A percentile compares a stretch with the other conserved stretches of the same genome.
Conservation (phyloP, 1,140 invertebrate genomes). For the Diorhabda carinulata region DNA sequence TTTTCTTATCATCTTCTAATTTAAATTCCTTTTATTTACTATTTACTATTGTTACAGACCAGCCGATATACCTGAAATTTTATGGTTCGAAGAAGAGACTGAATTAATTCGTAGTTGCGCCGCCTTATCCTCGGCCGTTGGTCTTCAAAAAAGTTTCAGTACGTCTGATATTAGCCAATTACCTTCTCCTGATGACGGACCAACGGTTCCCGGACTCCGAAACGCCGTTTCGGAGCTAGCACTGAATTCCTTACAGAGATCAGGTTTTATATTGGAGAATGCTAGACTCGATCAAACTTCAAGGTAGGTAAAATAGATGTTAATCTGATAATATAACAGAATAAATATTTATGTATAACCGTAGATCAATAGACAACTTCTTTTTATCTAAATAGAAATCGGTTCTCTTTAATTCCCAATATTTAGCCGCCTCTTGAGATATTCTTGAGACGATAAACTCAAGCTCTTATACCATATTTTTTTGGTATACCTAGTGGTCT, state of each 20-base stretch:
- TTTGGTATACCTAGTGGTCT: no score
- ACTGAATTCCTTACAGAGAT: conserved; percentile 60
- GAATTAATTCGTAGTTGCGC: conserved; percentile 75
- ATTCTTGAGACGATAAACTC: no score
- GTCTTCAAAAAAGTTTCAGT: conserved; percentile 76
- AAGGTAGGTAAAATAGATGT: conserved; percentile 44
- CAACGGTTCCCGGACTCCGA: conserved; percentile 41
- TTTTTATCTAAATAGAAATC: no score
- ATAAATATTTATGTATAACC: no score
- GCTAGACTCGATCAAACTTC: conserved; percentile 65
- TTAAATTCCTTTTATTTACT: not conserved
- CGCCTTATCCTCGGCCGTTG: conserved; percentile 70
- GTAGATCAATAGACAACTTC: no score
- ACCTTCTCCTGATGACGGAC: conserved; percentile 48
- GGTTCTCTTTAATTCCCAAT: no score
- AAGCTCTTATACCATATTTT: no score
- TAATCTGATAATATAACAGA: no score
- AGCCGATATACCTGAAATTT: conserved; percentile 59
- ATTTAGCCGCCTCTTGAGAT: no score
- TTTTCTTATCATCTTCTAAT: not conserved
- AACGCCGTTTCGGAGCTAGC: conserved; percentile 65
- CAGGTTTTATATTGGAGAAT: conserved; percentile 55
- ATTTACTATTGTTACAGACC: conserved; percentile 47
- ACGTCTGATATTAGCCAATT: conserved; percentile 68
- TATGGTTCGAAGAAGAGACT: conserved; percentile 72